Conservation (phyloP, 53 echinoderm and acorn worm genomes). For the Patiria pectinifera region DNA sequence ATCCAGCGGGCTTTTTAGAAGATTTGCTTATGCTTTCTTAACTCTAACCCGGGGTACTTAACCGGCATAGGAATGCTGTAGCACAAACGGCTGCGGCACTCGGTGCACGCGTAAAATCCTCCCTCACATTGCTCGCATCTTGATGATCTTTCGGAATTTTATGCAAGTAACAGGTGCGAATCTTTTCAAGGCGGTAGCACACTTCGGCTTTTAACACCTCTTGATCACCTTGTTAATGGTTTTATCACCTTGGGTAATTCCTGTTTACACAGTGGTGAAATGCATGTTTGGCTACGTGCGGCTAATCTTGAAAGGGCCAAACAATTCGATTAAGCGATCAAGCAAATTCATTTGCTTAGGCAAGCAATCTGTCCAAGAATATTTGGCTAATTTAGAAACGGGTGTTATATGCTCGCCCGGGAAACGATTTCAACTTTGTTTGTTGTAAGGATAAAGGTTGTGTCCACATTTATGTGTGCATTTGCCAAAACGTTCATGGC, state of each 20-base stretch:
- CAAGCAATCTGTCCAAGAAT: not conserved
- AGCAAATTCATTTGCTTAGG: not conserved
- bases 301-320: not conserved
- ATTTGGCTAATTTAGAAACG: conserved; percentile 25
- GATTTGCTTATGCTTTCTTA: conserved; percentile 36
- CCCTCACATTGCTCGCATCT: not conserved
- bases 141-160: not conserved
- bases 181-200: conserved; percentile 26
- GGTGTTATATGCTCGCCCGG: not conserved
- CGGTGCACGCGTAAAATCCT: not conserved
- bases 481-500: no score
- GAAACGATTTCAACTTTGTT: not conserved
- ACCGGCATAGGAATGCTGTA: conserved; percentile 13
- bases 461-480: not conserved
- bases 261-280: conserved; percentile 15
- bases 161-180: conserved; percentile 17
- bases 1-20: conserved; percentile 25
- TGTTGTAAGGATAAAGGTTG: not conserved
- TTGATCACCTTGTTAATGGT: conserved; percentile 4
- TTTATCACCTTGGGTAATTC: conserved; percentile 42
- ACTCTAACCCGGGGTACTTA: conserved; percentile 43
- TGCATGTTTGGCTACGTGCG: not conserved
- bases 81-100: no score
- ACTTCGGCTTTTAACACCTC: conserved; percentile 50
- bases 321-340: conserved; percentile 28